phyloP scores from a whole-genome alignment of 2,113 vertebrate species.

The Carassius auratus region DNA sequence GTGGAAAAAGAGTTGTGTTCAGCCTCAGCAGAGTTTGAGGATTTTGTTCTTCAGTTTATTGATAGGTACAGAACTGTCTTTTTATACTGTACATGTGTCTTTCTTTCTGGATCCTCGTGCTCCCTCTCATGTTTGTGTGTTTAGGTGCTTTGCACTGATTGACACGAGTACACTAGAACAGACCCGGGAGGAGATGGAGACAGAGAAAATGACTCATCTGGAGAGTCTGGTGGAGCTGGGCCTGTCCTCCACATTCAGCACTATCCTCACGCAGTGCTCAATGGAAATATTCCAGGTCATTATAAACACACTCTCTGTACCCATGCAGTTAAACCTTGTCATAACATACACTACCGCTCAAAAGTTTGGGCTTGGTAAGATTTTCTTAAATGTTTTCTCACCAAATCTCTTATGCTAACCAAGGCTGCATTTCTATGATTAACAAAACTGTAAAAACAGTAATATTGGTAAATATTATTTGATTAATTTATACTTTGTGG shows the following conservation, averaged over 20 bases:
- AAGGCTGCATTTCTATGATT: not conserved
- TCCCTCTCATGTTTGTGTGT: not conserved
- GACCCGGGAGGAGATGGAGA: conserved; percentile 96
- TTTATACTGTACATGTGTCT: not conserved
- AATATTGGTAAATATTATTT: not conserved
- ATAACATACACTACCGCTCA: conserved; percentile 7
- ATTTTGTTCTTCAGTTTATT: conserved; percentile 98
- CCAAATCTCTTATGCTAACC: not conserved
- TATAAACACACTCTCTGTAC: not conserved
- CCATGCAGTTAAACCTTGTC: not conserved
- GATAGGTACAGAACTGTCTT: conserved; percentile 79
- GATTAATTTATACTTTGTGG: too few relatives aligned
- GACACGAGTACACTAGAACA: conserved; percentile 97
- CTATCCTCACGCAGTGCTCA: conserved; percentile 95
- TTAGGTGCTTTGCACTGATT: conserved; percentile 95
- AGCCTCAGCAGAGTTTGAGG: conserved; percentile 95
- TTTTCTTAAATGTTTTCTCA: not conserved
- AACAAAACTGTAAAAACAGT: not conserved
- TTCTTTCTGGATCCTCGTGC: not conserved
- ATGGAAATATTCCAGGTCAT: conserved; percentile 93
- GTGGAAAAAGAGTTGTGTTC: conserved; percentile 95
- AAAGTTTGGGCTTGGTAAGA: not conserved
- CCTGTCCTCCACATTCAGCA: conserved; percentile 95
- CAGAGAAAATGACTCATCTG: conserved; percentile 97
- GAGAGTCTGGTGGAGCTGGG: conserved; percentile 96